A percentile compares a stretch with the other conserved stretches of the same genome.
phyloP scores from a whole-genome alignment of 2,888 invertebrate species.

The Drosophila maculinotata region DNA sequence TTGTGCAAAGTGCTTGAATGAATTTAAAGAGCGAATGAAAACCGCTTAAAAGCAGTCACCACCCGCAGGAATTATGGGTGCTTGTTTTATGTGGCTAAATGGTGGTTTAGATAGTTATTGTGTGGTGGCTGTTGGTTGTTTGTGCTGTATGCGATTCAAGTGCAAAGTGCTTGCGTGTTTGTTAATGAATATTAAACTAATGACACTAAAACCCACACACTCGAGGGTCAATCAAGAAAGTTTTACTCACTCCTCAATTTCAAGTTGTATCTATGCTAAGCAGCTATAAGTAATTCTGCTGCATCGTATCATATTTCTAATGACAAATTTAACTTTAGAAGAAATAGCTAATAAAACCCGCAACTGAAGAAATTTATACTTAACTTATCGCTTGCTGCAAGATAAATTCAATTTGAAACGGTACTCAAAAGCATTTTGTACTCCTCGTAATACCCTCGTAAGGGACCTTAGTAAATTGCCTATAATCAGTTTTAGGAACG shows the following conservation, averaged over 20 bases:
- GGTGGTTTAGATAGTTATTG: background rate
- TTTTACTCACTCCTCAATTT: background rate
- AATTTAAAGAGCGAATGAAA: conserved; percentile 24
- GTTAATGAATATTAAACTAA: conserved; percentile 45
- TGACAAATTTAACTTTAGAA: too few species aligned
- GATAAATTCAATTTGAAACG: too few species aligned
- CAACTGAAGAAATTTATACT: too few species aligned
- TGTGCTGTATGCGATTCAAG: conserved; percentile 15
- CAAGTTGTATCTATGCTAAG: too few species aligned
- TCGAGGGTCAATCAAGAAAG: conserved; percentile 2
- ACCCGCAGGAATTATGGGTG: background rate
- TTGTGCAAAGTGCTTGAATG: conserved; percentile 5
- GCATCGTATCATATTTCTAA: too few species aligned
- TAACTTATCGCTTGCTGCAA: too few species aligned
- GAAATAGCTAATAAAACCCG: too few species aligned
- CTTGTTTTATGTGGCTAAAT: background rate
- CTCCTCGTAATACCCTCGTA: too few species aligned
- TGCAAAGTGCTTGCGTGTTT: conserved; percentile 41
- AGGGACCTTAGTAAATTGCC: too few species aligned
- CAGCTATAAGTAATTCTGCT: too few species aligned
- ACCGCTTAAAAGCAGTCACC: conserved; percentile 14
- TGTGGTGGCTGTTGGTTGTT: conserved; percentile 7
- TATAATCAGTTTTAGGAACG: background rate
- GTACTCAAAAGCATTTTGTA: too few species aligned
- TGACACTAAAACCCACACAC: conserved; percentile 36